Percentiles rank a stretch among this genome's conserved stretches.
These are phyloP conservation scores for Willisornis vidua DNA, from an alignment of 2,113 vertebrate species.

Conservation along the genomic window DNA sequence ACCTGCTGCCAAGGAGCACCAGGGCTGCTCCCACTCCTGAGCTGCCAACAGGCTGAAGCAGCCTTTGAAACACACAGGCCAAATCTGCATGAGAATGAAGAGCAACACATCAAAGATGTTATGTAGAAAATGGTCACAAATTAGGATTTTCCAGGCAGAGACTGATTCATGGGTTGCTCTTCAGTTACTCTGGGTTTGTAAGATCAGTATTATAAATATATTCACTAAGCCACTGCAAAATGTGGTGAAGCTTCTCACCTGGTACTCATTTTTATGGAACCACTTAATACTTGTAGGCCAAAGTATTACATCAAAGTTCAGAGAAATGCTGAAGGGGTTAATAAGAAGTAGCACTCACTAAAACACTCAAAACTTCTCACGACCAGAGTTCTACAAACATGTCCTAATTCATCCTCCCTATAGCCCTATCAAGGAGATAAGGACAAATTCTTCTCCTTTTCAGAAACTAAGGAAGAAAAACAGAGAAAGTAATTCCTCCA, in stretches of 20 bases:
- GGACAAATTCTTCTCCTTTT: background rate
- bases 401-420: background rate
- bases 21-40: constrained; percentile 23
- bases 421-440: background rate
- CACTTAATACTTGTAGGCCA: background rate
- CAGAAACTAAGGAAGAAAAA: background rate
- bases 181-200: background rate
- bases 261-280: background rate
- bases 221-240: background rate
- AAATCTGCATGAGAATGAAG: constrained; percentile 22
- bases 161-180: background rate
- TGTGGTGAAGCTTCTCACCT: background rate
- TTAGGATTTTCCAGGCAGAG: background rate
- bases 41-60: constrained; percentile 2
- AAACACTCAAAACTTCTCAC: background rate
- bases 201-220: background rate
- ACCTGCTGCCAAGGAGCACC: constrained; percentile 37
- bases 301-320: background rate
- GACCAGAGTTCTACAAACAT: background rate
- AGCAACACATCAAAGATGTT: background rate
- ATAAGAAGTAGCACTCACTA: background rate
- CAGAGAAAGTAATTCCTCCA: background rate
- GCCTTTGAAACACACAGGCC: background rate
- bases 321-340: background rate
- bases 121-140: background rate